Conservation (phyloP, 2,113 vertebrate genomes). For the Mustela nigripes region DNA sequence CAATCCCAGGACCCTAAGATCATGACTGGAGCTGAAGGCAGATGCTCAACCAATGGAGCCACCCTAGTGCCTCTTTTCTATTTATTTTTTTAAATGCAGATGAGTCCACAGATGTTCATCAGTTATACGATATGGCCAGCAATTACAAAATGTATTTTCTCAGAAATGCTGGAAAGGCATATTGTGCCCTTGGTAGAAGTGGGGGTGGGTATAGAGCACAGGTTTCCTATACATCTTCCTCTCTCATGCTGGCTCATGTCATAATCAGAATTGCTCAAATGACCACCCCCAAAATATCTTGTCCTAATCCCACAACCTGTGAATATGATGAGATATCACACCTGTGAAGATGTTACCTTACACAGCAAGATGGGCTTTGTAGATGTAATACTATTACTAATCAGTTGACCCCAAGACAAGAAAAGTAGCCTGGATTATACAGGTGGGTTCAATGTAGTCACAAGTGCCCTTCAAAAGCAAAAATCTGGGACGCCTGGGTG, state of each 20-base stretch:
- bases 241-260: neutral
- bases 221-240: neutral
- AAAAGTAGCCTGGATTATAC: neutral
- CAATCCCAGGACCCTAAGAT: too few species aligned
- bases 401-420: neutral
- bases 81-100: neutral
- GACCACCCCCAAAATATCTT: neutral
- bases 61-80: too few species aligned
- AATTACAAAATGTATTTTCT: neutral
- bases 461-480: neutral
- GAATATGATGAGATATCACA: neutral
- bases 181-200: neutral
- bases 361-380: neutral
- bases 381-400: neutral
- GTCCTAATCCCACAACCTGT: neutral
- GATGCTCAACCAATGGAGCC: too few species aligned
- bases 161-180: neutral
- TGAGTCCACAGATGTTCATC: neutral
- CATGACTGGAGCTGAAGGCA: too few species aligned
- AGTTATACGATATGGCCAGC: neutral
- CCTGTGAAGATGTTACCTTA: neutral
- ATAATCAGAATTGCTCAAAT: neutral
- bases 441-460: neutral
- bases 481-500: neutral
- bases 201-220: neutral